phyloP scores from a whole-genome alignment of 1,140 invertebrate genomes.

The Oryzaephilus surinamensis region DNA sequence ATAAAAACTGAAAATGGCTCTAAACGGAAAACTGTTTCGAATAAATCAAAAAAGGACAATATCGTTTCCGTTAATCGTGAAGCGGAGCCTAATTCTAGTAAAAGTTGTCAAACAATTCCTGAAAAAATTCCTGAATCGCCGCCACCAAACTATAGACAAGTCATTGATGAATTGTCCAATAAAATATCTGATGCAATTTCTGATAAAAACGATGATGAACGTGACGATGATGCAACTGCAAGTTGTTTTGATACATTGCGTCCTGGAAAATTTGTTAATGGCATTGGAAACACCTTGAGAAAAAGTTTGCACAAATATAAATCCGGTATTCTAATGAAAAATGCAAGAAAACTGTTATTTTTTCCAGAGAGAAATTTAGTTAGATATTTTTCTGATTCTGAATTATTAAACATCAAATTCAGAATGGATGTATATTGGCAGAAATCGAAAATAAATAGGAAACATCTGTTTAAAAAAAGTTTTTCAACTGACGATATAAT shows the following conservation, averaged over 20 bases:
- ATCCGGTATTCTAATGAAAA: conserved; percentile 3
- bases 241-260: neutral
- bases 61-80: neutral
- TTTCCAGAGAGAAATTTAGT: conserved; percentile 9
- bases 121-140: conserved; percentile 17
- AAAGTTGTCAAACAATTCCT: conserved; percentile 9
- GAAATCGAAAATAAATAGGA: too few relatives aligned
- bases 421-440: neutral
- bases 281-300: neutral
- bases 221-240: neutral
- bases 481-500: conserved; percentile 9
- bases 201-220: too few relatives aligned
- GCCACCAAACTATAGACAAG: conserved; percentile 16
- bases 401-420: conserved; percentile 1
- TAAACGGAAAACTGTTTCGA: conserved; percentile 1
- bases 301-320: conserved; percentile 4
- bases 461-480: conserved; percentile 8
- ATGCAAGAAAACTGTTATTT: conserved; percentile 1
- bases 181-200: too few relatives aligned
- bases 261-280: neutral
- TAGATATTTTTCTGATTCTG: conserved; percentile 13
- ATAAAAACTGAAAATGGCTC: conserved; percentile 38
- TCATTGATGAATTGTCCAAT: neutral
- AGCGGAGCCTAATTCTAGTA: neutral
- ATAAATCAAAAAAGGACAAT: neutral